Percentiles rank a stretch among this genome's conserved stretches.
phyloP scores from a whole-genome alignment of 2,797 vertebrate genomes.

The Basileuterus tristriatus region DNA sequence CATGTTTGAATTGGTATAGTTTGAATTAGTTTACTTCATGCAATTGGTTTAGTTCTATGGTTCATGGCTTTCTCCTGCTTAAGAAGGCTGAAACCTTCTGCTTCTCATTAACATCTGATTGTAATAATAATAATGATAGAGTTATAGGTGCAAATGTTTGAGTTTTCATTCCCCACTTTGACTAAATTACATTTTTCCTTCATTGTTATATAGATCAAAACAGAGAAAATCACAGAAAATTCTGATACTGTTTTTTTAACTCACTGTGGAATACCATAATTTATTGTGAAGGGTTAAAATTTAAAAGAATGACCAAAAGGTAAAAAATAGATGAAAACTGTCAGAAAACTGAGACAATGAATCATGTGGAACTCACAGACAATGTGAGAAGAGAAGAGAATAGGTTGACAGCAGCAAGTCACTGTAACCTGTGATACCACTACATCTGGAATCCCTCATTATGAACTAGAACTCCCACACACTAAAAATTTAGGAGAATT shows the following conservation, averaged over 20 bases:
- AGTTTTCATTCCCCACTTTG: background rate
- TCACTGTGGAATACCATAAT: background rate
- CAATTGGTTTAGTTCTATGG: background rate
- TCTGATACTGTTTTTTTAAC: background rate
- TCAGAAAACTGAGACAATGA: background rate
- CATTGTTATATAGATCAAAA: background rate
- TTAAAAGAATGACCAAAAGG: background rate
- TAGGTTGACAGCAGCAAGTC: background rate
- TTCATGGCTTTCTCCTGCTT: background rate
- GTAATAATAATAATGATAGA: too few relatives aligned
- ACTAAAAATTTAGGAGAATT: background rate
- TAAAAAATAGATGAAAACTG: background rate
- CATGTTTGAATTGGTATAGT: too few relatives aligned
- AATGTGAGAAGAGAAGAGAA: background rate
- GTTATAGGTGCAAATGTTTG: fast-evolving
- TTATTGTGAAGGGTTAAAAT: background rate
- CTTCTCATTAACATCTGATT: background rate
- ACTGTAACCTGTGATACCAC: background rate
- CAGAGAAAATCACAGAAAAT: background rate
- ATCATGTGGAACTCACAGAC: background rate
- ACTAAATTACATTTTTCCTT: background rate
- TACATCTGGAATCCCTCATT: background rate
- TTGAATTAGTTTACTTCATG: too few relatives aligned
- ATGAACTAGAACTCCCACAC: background rate
- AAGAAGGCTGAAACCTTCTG: background rate